phyloP scores from a whole-genome alignment of 2,888 invertebrate species.

The Mellilla xanthometata region DNA sequence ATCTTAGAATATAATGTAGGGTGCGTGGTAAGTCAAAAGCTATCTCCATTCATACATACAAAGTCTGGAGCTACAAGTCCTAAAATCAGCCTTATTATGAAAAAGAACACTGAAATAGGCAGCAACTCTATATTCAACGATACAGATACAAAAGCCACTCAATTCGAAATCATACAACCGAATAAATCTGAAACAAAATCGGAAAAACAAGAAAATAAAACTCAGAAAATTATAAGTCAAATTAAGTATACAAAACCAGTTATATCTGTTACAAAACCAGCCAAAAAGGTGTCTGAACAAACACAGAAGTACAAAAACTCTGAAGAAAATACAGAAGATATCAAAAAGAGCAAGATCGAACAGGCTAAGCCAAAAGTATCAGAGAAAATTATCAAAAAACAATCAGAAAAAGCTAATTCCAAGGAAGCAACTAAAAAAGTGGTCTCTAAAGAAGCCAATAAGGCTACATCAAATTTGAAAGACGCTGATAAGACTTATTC shows the following conservation, averaged over 20 bases:
- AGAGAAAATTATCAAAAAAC: not conserved
- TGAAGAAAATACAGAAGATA: conserved; percentile 10
- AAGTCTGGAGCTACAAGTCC: conserved; percentile 52
- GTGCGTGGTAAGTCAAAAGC: conserved; percentile 44
- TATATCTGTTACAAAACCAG: conserved; percentile 15
- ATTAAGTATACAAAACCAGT: not conserved
- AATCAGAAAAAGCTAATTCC: not conserved
- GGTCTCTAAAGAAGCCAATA: not conserved
- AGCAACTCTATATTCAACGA: conserved; percentile 39
- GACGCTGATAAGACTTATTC: conserved; percentile 43
- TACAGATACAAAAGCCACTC: conserved; percentile 40
- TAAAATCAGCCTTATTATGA: conserved; percentile 14
- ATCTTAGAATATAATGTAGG: conserved; percentile 37
- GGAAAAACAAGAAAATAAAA: conserved; percentile 11
- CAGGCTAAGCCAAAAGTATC: conserved; percentile 24
- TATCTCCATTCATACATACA: conserved; percentile 58
- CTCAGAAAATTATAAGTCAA: conserved; percentile 4
- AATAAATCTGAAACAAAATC: not conserved
- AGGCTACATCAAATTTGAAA: not conserved
- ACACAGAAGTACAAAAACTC: conserved; percentile 25
- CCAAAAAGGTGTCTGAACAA: conserved; percentile 25
- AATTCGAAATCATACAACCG: conserved; percentile 35
- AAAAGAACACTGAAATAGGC: conserved; percentile 42
- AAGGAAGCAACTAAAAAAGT: not conserved
- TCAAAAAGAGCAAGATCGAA: conserved; percentile 14